A percentile compares a stretch with the other conserved stretches of the same genome.
Conservation (phyloP, 1,140 invertebrate genomes). For the Branchinecta lynchi region DNA sequence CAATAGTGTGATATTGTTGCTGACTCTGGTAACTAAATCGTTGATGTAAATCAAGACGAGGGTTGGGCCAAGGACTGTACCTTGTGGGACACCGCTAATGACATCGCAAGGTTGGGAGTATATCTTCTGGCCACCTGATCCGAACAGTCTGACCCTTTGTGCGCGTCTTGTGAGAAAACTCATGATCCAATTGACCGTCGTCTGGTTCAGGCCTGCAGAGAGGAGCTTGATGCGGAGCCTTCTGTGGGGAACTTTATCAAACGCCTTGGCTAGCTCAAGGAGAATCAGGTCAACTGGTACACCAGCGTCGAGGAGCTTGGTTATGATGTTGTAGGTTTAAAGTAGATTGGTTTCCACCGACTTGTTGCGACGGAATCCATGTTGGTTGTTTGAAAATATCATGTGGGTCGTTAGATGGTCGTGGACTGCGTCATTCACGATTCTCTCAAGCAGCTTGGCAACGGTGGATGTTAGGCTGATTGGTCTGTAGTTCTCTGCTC, state of each 20-base stretch:
- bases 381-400: too few relatives aligned
- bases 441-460: too few relatives aligned
- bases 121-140: conserved; percentile 4
- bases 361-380: too few relatives aligned
- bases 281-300: conserved; percentile 5
- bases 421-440: too few relatives aligned
- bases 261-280: conserved; percentile 4
- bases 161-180: too few relatives aligned
- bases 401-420: too few relatives aligned
- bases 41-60: neutral
- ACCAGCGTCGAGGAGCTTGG: neutral
- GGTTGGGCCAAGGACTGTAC: conserved; percentile 11
- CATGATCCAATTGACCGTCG: too few relatives aligned
- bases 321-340: conserved; percentile 2
- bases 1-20: neutral
- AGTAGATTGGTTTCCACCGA: conserved; percentile 4
- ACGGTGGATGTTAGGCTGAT: too few relatives aligned
- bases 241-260: too few relatives aligned
- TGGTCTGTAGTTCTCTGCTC: conserved; percentile 1
- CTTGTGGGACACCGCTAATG: neutral
- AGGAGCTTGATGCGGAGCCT: too few relatives aligned
- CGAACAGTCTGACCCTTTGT: conserved; percentile 9
- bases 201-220: too few relatives aligned
- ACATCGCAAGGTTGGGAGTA: neutral
- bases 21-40: neutral